A percentile compares a stretch with the other conserved stretches of the same genome.
These are phyloP conservation scores for Micronycteris hirsuta DNA, from an alignment of 2,113 vertebrate genomes.

Conservation along the genomic window DNA sequence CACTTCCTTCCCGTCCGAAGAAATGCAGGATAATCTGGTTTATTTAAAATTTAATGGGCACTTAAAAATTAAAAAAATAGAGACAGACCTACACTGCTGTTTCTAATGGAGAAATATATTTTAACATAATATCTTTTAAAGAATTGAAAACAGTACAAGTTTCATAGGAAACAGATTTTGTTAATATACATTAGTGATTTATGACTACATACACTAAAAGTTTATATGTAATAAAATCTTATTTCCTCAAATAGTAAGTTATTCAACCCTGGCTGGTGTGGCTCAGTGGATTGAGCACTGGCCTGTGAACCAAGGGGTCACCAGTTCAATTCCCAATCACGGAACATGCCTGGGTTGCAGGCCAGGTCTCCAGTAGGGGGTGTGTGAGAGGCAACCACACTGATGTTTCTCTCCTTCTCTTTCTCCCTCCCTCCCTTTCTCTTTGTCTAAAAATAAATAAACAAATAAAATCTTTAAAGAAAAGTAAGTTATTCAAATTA, in stretches of 20 bases:
- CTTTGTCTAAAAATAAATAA: too few relatives aligned
- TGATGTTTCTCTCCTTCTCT: too few relatives aligned
- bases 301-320: too few relatives aligned
- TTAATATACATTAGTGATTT: background rate
- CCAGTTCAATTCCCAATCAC: too few relatives aligned
- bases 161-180: slow-evolving; percentile 18
- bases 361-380: too few relatives aligned
- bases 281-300: too few relatives aligned
- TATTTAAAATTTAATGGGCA: background rate
- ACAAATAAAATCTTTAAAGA: background rate
- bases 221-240: background rate
- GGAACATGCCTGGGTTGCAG: too few relatives aligned
- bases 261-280: too few relatives aligned
- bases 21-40: background rate
- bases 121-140: background rate
- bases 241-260: background rate
- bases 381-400: too few relatives aligned
- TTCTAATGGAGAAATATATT: background rate
- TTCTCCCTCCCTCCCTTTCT: too few relatives aligned
- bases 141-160: background rate
- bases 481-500: slow-evolving; percentile 29
- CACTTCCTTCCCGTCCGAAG: background rate
- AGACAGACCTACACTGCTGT: background rate
- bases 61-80: background rate
- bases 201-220: background rate